These are phyloP conservation scores for Corydoras sp. DNA, from an alignment of 2,113 vertebrate species.

Conservation along the genomic window DNA sequence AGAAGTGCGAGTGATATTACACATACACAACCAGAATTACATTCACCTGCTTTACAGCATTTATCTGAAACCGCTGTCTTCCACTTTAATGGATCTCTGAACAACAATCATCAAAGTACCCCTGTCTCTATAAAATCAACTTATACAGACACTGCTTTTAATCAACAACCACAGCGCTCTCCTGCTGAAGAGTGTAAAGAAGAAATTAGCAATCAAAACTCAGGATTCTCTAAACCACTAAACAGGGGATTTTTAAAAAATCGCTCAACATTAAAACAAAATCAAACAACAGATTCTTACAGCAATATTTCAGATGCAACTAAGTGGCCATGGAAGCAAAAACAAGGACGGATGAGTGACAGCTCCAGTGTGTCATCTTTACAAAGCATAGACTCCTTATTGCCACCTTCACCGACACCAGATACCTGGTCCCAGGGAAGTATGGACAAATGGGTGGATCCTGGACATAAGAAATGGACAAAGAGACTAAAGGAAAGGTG, in stretches of 20 bases:
- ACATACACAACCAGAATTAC: too few species aligned
- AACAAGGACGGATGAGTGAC: background rate
- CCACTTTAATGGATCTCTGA: constrained; percentile 16
- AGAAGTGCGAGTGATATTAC: too few species aligned
- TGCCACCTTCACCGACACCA: background rate
- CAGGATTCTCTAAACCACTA: background rate
- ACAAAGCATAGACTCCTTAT: background rate
- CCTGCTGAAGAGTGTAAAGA: background rate
- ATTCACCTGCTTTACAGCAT: too few species aligned
- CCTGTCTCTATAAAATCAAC: background rate
- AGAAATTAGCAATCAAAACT: constrained; percentile 6
- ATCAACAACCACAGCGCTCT: background rate
- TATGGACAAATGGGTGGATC: constrained; percentile 27
- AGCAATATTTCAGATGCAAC: constrained; percentile 2
- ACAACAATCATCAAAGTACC: background rate
- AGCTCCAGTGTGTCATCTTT: constrained; percentile 7
- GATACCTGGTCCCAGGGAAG: background rate
- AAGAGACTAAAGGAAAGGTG: constrained; percentile 62
- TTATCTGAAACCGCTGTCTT: background rate
- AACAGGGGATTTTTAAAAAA: background rate
- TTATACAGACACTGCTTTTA: background rate
- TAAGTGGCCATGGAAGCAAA: constrained; percentile 6
- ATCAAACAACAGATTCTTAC: constrained; percentile 36
- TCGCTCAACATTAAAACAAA: constrained; percentile 25
- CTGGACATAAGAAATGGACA: constrained; percentile 59